A percentile compares a stretch with the other conserved stretches of the same genome.
phyloP scores from a whole-genome alignment of 2,797 vertebrate species.

The Scarus forsteni region DNA sequence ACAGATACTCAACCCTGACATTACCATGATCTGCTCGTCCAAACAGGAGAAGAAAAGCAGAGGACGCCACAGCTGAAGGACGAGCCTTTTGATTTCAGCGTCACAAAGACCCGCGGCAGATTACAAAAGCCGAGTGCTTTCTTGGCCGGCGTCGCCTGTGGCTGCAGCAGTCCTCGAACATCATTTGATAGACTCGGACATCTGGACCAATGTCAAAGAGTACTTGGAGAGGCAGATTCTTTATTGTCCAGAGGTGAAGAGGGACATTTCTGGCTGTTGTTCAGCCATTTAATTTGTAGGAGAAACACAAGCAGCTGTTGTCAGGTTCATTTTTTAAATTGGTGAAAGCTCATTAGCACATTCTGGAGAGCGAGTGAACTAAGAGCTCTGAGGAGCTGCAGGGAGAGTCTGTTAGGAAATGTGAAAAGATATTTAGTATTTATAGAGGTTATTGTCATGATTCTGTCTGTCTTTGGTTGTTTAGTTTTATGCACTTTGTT shows the following conservation, averaged over 20 bases:
- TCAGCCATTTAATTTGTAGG: slow-evolving; percentile 67
- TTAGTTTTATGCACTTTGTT: too few relatives aligned
- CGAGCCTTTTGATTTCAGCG: slow-evolving; percentile 43
- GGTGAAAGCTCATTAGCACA: slow-evolving; percentile 51
- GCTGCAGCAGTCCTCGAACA: slow-evolving; percentile 58
- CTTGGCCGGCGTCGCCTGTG: slow-evolving; percentile 63
- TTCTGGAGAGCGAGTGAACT: slow-evolving; percentile 30
- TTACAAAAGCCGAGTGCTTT: slow-evolving; percentile 71
- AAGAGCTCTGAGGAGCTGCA: slow-evolving; percentile 9
- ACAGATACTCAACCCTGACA: slow-evolving; percentile 5
- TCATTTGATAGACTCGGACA: slow-evolving; percentile 72
- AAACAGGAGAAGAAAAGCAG: slow-evolving; percentile 21
- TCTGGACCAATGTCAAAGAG: slow-evolving; percentile 74
- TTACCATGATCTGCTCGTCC: slow-evolving; percentile 13
- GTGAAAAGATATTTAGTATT: too few relatives aligned
- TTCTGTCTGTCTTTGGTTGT: too few relatives aligned
- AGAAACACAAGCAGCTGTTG: slow-evolving; percentile 73
- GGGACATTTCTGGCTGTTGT: slow-evolving; percentile 72
- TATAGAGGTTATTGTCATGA: too few relatives aligned
- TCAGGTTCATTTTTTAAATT: slow-evolving; percentile 69
- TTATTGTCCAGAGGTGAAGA: slow-evolving; percentile 67
- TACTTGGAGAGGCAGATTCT: slow-evolving; percentile 55
- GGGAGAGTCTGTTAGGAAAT: slow-evolving; percentile 9
- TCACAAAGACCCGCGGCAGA: slow-evolving; percentile 40
- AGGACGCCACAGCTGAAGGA: slow-evolving; percentile 41